Evolutionary conservation across 2,113 vertebrate genomes (phyloP).

Genomic region (Calyptommatus sinebrachiatus): DNA sequence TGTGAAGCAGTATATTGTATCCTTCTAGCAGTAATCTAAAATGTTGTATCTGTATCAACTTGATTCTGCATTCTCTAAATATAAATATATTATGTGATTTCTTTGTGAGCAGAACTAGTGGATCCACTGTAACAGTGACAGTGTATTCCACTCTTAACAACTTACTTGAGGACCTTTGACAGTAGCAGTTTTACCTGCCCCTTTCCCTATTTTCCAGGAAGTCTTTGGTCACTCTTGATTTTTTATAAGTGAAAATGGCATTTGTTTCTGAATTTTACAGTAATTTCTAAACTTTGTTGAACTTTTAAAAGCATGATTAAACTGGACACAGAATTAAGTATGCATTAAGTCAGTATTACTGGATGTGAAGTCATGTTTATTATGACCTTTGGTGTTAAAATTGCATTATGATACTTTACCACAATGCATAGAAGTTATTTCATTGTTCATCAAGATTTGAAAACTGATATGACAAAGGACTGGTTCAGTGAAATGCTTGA

Average conservation of each 20-base stretch:
- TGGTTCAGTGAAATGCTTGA: not conserved
- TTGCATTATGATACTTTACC: too few species aligned
- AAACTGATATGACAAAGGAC: not conserved
- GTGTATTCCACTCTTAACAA: too few species aligned
- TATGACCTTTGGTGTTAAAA: not conserved
- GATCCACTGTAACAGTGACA: too few species aligned
- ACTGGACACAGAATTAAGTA: not conserved
- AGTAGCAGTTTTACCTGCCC: not conserved
- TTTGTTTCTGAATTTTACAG: not conserved
- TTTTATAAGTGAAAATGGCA: not conserved
- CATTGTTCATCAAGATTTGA: not conserved
- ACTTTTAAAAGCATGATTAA: not conserved
- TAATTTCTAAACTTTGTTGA: not conserved
- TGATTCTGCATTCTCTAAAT: too few species aligned
- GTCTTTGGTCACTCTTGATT: not conserved
- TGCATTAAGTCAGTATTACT: not conserved
- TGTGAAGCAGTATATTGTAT: too few species aligned
- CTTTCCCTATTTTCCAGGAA: not conserved
- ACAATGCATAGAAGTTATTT: not conserved
- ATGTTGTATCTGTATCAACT: too few species aligned
- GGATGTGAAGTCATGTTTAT: not conserved
- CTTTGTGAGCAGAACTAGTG: too few species aligned
- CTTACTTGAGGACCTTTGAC: not conserved
- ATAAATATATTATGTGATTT: too few species aligned
- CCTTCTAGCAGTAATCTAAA: too few species aligned